phyloP scores from a whole-genome alignment of 2,888 invertebrate genomes.

The Neoitamus cyanurus region DNA sequence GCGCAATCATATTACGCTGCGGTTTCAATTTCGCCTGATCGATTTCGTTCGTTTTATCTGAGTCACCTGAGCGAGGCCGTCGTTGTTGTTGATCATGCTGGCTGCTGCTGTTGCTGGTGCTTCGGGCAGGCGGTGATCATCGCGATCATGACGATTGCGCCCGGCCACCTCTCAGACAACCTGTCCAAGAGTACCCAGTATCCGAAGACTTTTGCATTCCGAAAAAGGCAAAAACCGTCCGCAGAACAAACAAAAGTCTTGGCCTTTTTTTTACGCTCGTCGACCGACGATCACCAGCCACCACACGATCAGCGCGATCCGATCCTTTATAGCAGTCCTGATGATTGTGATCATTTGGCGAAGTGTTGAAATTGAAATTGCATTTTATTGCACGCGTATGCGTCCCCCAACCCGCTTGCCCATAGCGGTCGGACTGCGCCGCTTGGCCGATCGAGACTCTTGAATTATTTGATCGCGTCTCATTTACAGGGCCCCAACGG shows the following conservation, averaged over 20 bases:
- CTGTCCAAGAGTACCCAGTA: slow-evolving; percentile 25
- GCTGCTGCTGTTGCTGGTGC: not conserved
- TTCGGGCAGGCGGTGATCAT: not conserved
- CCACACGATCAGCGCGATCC: slow-evolving; percentile 40
- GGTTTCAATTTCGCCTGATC: slow-evolving; percentile 38
- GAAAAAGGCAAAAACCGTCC: slow-evolving; percentile 42
- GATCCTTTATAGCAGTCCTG: slow-evolving; percentile 48
- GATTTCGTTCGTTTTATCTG: slow-evolving; percentile 38
- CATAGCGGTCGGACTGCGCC: too few species aligned
- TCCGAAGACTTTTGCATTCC: slow-evolving; percentile 26
- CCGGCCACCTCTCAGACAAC: slow-evolving; percentile 19
- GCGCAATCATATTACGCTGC: slow-evolving; percentile 33
- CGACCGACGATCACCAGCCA: not conserved
- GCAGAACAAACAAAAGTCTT: slow-evolving; percentile 48
- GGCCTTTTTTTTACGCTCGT: not conserved
- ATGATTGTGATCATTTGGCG: slow-evolving; percentile 52
- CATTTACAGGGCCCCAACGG: slow-evolving; percentile 26
- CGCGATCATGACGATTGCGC: not conserved
- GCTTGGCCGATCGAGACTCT: not conserved
- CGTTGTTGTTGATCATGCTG: not conserved
- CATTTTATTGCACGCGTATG: slow-evolving; percentile 52
- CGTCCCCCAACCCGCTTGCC: not conserved
- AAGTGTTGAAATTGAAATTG: slow-evolving; percentile 53
- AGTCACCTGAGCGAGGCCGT: slow-evolving; percentile 13
- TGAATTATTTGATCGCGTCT: slow-evolving; percentile 25